Evolutionary conservation across 2,797 vertebrate species (phyloP).

Genomic region (Anabacerthia variegaticeps): DNA sequence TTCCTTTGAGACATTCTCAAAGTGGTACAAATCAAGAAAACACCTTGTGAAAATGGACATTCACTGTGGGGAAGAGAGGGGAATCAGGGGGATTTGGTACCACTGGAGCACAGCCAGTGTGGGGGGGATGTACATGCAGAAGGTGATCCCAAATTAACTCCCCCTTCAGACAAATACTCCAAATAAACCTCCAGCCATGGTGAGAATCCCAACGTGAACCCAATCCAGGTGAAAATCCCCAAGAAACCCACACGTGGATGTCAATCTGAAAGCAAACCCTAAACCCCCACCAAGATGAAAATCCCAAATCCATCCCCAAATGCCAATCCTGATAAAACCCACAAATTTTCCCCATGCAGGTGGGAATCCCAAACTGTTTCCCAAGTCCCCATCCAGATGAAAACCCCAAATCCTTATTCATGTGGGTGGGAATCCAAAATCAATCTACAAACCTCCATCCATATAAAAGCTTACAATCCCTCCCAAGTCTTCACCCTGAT

Average conservation of each 20-base stretch:
- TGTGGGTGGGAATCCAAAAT: background rate
- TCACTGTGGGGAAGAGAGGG: background rate
- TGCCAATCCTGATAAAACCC: background rate
- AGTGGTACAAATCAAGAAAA: background rate
- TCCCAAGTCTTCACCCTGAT: background rate
- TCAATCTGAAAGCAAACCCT: background rate
- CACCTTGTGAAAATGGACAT: background rate
- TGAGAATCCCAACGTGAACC: background rate
- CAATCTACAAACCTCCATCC: background rate
- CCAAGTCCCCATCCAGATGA: background rate
- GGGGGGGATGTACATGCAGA: background rate
- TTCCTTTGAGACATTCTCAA: background rate
- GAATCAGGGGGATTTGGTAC: background rate
- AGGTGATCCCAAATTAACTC: background rate
- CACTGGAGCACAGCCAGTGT: background rate
- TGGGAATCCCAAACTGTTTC: background rate
- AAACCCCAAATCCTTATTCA: background rate
- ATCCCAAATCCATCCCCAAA: background rate
- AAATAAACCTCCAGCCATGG: background rate
- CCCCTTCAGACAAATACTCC: background rate
- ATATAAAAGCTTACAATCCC: background rate
- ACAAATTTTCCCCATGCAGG: background rate
- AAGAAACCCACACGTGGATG: background rate
- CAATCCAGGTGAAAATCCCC: background rate
- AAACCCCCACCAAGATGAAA: background rate